Percentiles rank a stretch among this genome's conserved stretches.
Evolutionary conservation across 2,113 vertebrate genomes (phyloP).

Genomic region (Periophthalmodon schlosseri): DNA sequence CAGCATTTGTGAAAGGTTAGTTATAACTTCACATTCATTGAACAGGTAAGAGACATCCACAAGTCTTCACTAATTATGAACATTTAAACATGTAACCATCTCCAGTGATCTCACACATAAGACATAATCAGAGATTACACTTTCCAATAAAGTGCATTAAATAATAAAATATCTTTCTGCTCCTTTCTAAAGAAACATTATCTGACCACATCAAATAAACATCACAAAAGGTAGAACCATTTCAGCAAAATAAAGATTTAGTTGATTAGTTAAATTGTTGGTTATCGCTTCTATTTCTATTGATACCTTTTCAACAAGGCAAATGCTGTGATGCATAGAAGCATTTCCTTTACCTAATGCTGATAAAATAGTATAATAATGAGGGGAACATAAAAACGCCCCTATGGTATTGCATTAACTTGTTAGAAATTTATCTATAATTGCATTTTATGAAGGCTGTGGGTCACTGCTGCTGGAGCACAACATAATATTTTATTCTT

Average conservation of each 20-base stretch:
- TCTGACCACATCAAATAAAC: not conserved
- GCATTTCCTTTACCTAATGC: constrained; percentile 10
- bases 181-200: constrained; percentile 5
- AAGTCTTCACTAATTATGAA: not conserved
- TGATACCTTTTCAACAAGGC: constrained; percentile 52
- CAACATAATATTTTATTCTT: not conserved
- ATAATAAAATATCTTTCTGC: constrained; percentile 19
- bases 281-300: constrained; percentile 19
- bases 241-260: not conserved
- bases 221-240: not conserved
- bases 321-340: constrained; percentile 33
- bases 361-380: constrained; percentile 6
- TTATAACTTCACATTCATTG: constrained; percentile 56
- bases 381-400: constrained; percentile 3
- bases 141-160: constrained; percentile 48
- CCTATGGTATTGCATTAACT: constrained; percentile 15
- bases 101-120: constrained; percentile 1
- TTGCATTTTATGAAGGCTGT: not conserved
- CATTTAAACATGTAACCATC: constrained; percentile 10
- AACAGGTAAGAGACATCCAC: constrained; percentile 10
- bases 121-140: constrained; percentile 9
- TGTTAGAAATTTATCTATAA: not conserved
- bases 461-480: constrained; percentile 7
- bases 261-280: constrained; percentile 2
- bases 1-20: constrained; percentile 58